Evolutionary conservation across 1,140 invertebrate species (phyloP).

Genomic region (Dreissena polymorpha): DNA sequence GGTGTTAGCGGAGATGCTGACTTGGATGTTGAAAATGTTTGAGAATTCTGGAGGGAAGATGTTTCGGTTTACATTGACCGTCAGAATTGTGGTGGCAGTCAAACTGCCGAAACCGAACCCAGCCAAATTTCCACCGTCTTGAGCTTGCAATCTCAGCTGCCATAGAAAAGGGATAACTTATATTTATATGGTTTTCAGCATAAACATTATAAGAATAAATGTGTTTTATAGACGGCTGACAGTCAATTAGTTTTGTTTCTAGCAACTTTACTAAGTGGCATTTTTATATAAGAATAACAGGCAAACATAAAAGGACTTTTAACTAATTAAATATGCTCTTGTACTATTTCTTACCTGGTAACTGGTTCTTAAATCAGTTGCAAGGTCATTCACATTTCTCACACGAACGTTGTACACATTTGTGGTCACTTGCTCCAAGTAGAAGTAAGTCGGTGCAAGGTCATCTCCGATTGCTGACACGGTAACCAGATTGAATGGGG

Average conservation of each 20-base stretch:
- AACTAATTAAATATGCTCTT: no score
- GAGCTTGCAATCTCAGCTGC: slow-evolving; percentile 67
- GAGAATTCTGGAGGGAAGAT: slow-evolving; percentile 59
- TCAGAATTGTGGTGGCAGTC: slow-evolving; percentile 88
- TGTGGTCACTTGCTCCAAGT: slow-evolving; percentile 83
- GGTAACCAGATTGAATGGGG: slow-evolving; percentile 62
- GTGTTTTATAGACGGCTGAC: no score
- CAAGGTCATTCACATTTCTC: slow-evolving; percentile 44
- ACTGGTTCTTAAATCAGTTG: slow-evolving; percentile 1
- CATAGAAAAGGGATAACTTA: neutral
- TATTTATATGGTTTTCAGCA: no score
- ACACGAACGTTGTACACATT: slow-evolving; percentile 78
- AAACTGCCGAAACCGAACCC: slow-evolving; percentile 29
- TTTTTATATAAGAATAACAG: no score
- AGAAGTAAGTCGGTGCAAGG: slow-evolving; percentile 82
- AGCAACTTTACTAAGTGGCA: no score
- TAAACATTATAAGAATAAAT: no score
- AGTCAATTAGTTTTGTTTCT: no score
- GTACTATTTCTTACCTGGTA: slow-evolving; percentile 34
- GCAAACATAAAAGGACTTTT: no score
- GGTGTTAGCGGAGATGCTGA: slow-evolving; percentile 64
- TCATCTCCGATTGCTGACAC: slow-evolving; percentile 67
- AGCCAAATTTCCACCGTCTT: slow-evolving; percentile 57
- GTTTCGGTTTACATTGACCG: slow-evolving; percentile 81
- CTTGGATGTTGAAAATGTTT: slow-evolving; percentile 48